These are phyloP conservation scores for Bubo blakistoni DNA, from an alignment of 2,113 vertebrate genomes.

Conservation along the genomic window DNA sequence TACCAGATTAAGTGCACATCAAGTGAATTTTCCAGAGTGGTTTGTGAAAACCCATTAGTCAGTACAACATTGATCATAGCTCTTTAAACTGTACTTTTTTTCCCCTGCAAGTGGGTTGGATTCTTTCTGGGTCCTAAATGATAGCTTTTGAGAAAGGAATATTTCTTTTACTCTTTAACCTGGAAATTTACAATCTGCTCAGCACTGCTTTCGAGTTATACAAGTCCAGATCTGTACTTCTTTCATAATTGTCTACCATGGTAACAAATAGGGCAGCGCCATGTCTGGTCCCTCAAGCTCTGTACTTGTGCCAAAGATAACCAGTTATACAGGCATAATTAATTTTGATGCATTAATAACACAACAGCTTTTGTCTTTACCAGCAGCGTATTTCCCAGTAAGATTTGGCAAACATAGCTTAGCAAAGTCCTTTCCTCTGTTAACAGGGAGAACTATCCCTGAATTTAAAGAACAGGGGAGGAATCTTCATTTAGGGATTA, in stretches of 20 bases:
- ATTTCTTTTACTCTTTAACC: background rate
- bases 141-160: background rate
- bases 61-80: background rate
- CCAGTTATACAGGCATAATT: slow-evolving; percentile 51
- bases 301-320: slow-evolving; percentile 46
- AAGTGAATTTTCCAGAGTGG: background rate
- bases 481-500: slow-evolving; percentile 25
- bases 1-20: background rate
- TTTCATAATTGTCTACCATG: slow-evolving; percentile 30
- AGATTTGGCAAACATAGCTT: background rate
- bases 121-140: background rate
- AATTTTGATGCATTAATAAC: slow-evolving; percentile 43
- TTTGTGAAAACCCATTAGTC: background rate
- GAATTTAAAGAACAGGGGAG: background rate
- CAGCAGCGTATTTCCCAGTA: background rate
- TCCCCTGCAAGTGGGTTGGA: background rate
- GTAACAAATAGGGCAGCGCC: background rate
- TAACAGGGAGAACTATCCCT: background rate
- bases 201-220: background rate
- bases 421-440: background rate
- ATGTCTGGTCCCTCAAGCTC: slow-evolving; percentile 43
- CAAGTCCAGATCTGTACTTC: slow-evolving; percentile 50
- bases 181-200: slow-evolving; percentile 20
- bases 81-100: background rate
- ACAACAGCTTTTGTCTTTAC: slow-evolving; percentile 13